Base-by-base conservation (phyloP, 2,113 vertebrate species). In the Pungitius pungitius region DNA sequence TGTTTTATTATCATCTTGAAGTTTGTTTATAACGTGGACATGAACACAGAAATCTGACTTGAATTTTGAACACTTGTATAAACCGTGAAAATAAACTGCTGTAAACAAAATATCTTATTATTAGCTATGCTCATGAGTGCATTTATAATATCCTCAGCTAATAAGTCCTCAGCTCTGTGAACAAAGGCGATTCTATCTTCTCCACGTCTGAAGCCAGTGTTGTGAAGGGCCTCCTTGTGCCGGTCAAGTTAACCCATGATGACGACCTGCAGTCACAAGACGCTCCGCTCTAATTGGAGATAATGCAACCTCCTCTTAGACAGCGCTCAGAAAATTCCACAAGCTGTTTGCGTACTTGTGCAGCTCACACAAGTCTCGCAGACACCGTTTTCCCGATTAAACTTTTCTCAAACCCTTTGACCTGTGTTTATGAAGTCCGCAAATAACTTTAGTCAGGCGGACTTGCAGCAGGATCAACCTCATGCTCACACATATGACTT, bases 161-260 rank as follows among this genome's bases (percentile, higher is more conserved):
- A 63, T 37, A 63, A 63, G 40, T 27, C 24, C 10, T 45, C 24
- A 6, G 22, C 61, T n/a, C 10, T 22, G 62, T 4, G 18, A 14
- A 65, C 27, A 66, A 52, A 76, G 83, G 82, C 26, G 51, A 43
- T 80, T 77, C 45, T 22, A 39, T n/a, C 47, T 56, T 26, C 33
- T 78, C 68, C n/a, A 26, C 60, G 13, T 70, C 52, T 65, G 63
- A 57, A 55, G 64, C 9, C n/a, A 65, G 39, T 71, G 64, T 76
- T 52, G 58, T 90, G 84, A 90, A 90, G 67, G 81, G 70, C 66
- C 27, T 84, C 77, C 78, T 89, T 90, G 87, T 90, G 75, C 67
- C 59, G 74, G 65, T 54, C 39, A 45, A 75, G 55, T 72, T 60
- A 75, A 86, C 85, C 74, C 78, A 80, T 76, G 76, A 89, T 73